A percentile compares a stretch with the other conserved stretches of the same genome.
Evolutionary conservation across 2,113 vertebrate species (phyloP).

Genomic region (Elephas maximus): DNA sequence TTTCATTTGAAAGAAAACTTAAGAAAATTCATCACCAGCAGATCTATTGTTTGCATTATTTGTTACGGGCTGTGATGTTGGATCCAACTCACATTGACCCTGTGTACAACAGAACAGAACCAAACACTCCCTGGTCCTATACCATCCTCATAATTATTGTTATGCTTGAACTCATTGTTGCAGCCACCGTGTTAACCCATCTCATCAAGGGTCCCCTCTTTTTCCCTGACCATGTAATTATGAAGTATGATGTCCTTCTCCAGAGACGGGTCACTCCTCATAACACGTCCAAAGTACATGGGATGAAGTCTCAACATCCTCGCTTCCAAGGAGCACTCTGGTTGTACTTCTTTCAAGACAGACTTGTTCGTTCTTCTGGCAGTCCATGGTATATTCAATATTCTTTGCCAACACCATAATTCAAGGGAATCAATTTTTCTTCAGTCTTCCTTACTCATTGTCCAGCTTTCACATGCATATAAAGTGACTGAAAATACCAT

Average conservation of each 20-base stretch:
- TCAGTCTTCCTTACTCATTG: neutral
- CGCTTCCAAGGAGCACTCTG: neutral
- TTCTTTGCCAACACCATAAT: neutral
- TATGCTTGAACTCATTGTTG: neutral
- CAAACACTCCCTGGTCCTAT: no score
- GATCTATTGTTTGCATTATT: no score
- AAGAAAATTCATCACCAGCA: no score
- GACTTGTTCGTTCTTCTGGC: neutral
- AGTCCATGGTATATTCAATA: neutral
- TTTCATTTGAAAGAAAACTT: no score
- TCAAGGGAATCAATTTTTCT: neutral
- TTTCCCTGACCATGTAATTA: neutral
- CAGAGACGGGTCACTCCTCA: neutral
- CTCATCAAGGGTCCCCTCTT: neutral
- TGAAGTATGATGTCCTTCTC: neutral
- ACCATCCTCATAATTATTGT: neutral
- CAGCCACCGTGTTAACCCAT: neutral
- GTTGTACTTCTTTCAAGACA: neutral
- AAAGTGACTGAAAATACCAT: no score
- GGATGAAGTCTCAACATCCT: neutral
- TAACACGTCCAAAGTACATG: neutral
- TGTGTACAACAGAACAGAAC: no score
- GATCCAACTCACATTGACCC: no score
- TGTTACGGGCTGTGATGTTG: no score
- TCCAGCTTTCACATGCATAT: neutral